Evolutionary conservation across 1,140 invertebrate genomes (phyloP), one percentile per base, ranked within the genome.

Genomic region (Bacillus rossius): DNA sequence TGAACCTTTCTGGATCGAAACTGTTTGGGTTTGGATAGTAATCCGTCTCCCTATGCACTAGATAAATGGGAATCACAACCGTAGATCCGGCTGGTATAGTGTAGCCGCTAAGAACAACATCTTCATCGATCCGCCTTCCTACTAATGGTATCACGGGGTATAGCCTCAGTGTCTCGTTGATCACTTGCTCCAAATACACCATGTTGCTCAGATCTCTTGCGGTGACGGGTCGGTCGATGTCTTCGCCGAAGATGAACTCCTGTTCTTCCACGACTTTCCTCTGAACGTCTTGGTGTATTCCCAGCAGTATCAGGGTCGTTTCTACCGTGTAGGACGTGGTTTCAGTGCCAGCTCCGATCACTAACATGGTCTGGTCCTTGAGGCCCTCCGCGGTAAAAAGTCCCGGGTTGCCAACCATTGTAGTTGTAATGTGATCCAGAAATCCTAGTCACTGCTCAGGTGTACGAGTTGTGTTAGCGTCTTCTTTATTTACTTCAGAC

Each of bases 1-100:
- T 61, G 64, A 83, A 84, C 52, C 80, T 66, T 26, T 83, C 79
- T 0, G 82, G 82, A 66, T 82, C 70, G 64, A 81, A 84, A 8
- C 63, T 61, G 25, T 81, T 76, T 1, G 83, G 82, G 49, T 84
- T 71, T 8, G 79, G 74, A 63, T 76, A 85, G 38, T 68, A 64
- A 14, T 74, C 60, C 14, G 69, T 60, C 55, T 80, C 69, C 22
- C 76, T 66, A 63, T 85, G 83, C 25, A 80, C 65, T 26, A 70
- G 66, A 29, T 71, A 71, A 4, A 55, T 65, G 7, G 59, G 47
- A 17, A 80, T 64, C 14, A 73, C 61, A 5, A 72, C 69, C 5
- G 69, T 73, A 7, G 71, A 72, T 13, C 76, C 79, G 22, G 64
- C 60, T 1, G 78, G 75, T 43, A 78, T 56, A 7, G 61, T 65